Evolutionary conservation across 2,888 invertebrate genomes (phyloP).

Genomic region (Tribolium freemani): DNA sequence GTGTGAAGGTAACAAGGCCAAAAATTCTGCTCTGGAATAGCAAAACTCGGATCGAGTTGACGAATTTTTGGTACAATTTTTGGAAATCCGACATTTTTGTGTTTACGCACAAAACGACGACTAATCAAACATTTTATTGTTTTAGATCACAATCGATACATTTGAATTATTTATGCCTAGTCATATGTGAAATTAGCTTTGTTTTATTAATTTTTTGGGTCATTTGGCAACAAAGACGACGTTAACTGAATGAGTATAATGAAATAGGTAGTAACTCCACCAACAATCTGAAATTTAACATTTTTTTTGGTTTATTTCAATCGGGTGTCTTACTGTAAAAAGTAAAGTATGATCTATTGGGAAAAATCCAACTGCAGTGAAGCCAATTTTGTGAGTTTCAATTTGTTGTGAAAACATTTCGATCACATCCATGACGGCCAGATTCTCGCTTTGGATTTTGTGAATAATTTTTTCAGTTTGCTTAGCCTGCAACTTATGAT

Average conservation of each 20-base stretch:
- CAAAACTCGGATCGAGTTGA: constrained; percentile 12
- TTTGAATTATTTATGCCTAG: background rate
- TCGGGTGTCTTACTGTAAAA: background rate
- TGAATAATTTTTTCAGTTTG: constrained; percentile 58
- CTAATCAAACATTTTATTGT: background rate
- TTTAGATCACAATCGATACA: background rate
- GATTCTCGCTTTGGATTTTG: constrained; percentile 58
- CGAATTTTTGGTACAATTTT: background rate
- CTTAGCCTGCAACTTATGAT: constrained; percentile 52
- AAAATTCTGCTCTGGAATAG: constrained; percentile 24
- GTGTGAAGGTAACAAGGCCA: constrained; percentile 21
- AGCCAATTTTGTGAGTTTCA: constrained; percentile 55
- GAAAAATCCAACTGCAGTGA: constrained; percentile 56
- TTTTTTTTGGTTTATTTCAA: background rate
- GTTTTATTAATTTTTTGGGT: background rate
- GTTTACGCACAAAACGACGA: background rate
- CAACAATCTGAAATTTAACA: constrained; percentile 20
- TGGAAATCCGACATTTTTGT: background rate
- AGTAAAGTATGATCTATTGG: constrained; percentile 7
- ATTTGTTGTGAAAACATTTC: constrained; percentile 64
- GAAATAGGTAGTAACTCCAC: constrained; percentile 60
- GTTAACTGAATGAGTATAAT: constrained; percentile 61
- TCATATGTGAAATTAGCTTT: background rate
- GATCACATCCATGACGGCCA: constrained; percentile 59
- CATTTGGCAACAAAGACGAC: background rate